Evolutionary conservation across 2,113 vertebrate genomes (phyloP), one percentile per base, ranked within the genome.

Genomic region (Tretioscincus oriximinensis): DNA sequence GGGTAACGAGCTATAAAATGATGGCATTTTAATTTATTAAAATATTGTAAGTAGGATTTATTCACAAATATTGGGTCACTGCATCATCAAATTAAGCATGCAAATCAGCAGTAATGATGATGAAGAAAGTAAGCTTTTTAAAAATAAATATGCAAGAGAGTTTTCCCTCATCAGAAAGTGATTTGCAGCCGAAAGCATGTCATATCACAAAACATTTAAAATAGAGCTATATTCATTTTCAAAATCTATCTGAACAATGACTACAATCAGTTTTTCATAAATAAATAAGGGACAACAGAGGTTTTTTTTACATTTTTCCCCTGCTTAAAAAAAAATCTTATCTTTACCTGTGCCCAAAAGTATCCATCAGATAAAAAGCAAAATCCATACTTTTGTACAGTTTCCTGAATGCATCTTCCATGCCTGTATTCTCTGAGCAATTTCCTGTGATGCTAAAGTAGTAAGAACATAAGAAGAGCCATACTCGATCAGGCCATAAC

Each of bases 11-110:
- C 22, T 45, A 31, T 71, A 8, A 69, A 28, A 68, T 0, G 7
- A 83, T 49, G 72, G 71, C 0, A 9, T 71, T 87, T 88, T 82
- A 69, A 86, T 90, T 89, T 83, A 76, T 84, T 85, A 73, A 88
- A 92, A 81, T 83, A 86, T 77, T 76, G 85, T 79, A 4, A 87
- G 74, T 16, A 0, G 80, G 76, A 86, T 86, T 84, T 83, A 35
- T 58, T 76, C 73, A 18, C 22, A 64, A 45, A 60, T 26, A 41
- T 47, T 47, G 35, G 35, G 3, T 73, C 1, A 21, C n/a, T 0
- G 0, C 10, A 14, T 11, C 68, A 74, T 2, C 83, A 89, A 77
- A 72, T 21, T 67, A 11, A 66, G 29, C 47, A 66, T 66, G 61
- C 54, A 79, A 58, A 21, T 0, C 0, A 68, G 65, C 16, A 1